phyloP scores from a whole-genome alignment of 2,113 vertebrate species.

The Saccopteryx bilineata region DNA sequence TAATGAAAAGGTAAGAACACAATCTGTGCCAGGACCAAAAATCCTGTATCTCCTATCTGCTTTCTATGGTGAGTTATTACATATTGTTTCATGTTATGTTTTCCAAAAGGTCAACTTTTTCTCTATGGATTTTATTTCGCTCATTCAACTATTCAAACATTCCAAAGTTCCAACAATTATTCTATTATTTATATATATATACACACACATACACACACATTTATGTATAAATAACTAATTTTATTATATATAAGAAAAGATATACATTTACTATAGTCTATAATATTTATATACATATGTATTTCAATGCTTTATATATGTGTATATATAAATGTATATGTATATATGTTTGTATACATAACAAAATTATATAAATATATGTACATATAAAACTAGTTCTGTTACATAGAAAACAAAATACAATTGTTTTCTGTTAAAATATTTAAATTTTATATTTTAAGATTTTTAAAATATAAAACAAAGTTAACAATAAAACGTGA shows the following conservation, averaged over 20 bases:
- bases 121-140: conserved; percentile 4
- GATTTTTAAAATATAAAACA: background rate
- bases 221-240: background rate
- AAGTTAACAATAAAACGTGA: background rate
- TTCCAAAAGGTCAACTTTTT: background rate
- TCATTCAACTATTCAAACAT: background rate
- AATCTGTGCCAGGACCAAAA: background rate
- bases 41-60: background rate
- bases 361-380: background rate
- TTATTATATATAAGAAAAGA: conserved; percentile 6
- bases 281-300: background rate
- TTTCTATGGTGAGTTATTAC: background rate
- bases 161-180: background rate
- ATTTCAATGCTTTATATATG: background rate
- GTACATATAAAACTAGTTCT: background rate
- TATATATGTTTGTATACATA: background rate
- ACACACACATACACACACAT: background rate
- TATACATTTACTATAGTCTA: background rate
- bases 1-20: background rate
- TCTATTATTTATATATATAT: background rate
- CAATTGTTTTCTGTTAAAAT: background rate
- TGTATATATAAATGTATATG: background rate
- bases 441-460: conserved; percentile 40
- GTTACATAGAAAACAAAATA: background rate
- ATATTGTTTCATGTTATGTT: background rate